phyloP scores from a whole-genome alignment of 2,797 vertebrate genomes.

The Sus cebifrons region DNA sequence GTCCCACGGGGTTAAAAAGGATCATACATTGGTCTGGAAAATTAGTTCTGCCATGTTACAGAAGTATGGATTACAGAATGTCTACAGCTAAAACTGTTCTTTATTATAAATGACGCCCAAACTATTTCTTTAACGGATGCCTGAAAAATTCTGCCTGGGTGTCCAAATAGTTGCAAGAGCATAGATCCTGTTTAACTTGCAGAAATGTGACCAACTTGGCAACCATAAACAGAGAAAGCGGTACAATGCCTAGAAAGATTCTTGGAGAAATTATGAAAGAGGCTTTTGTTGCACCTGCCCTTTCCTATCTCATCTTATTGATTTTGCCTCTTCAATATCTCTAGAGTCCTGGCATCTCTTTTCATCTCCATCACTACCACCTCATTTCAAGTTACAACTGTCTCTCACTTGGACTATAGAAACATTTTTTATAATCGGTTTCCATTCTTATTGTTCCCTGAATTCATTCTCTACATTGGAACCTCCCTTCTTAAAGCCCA shows the following conservation, averaged over 20 bases:
- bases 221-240: constrained; percentile 11
- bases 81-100: constrained; percentile 59
- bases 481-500: constrained; percentile 30
- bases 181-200: constrained; percentile 16
- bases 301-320: constrained; percentile 49
- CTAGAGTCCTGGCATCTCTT: neutral
- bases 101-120: constrained; percentile 67
- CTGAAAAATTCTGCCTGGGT: constrained; percentile 54
- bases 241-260: constrained; percentile 29
- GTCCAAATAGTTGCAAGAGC: constrained; percentile 42
- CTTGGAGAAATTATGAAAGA: constrained; percentile 66
- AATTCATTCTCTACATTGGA: constrained; percentile 57
- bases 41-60: neutral
- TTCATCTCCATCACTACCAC: constrained; percentile 11
- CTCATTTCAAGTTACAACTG: neutral
- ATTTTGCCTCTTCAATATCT: constrained; percentile 51
- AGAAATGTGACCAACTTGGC: neutral
- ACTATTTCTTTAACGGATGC: constrained; percentile 50
- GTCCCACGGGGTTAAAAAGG: constrained; percentile 44
- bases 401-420: constrained; percentile 30
- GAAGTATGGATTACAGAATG: constrained; percentile 29
- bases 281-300: neutral
- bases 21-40: constrained; percentile 59
- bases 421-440: constrained; percentile 70
- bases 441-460: constrained; percentile 38